Base-by-base conservation (phyloP, 2,797 vertebrate genomes). In the Babyrousa celebensis region DNA sequence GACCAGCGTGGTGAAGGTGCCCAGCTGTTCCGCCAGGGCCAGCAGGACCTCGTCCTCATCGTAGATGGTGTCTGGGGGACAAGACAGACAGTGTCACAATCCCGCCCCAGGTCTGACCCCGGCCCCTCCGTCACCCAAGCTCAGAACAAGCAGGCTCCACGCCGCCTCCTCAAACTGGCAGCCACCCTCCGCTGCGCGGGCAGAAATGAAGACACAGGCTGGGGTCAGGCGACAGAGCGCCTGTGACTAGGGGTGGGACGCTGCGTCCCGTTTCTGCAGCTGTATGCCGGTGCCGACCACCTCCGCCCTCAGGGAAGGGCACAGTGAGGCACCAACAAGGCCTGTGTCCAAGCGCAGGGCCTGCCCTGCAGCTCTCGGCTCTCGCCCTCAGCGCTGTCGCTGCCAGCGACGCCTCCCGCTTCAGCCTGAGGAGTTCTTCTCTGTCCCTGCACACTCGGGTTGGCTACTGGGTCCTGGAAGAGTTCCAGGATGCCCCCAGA, bases 1-100 rank as follows among this genome's bases (percentile, higher is more conserved):
- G 1, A 99, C 98, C 92, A 99, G 94, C 7, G 98, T 95, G 3
- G 98, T 99, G 85, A 99, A 99, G 60, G 98, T 98, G n/a, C 98
- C 98, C 93, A 99, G 96, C 91, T 99, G 98, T 71, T 99, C 98
- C 0, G 98, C 98, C 97, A 99, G 89, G 6, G 98, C 98, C 94
- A 99, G 67, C n/a, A 99, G 98, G 68, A 99, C 98, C 88, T 99
- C 98, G 17, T 99, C 98, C 52, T 99, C 98, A 88, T 99, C 98
- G 6, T 98, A 99, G 93, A 99, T 99, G n/a, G 98, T 98, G 12
- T 99, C 98, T 98, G 94, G 1, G 62, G 77, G 54, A 48, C 29
- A 23, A 71, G 75, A 84, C 6, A 60, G 63, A 23, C 25, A 32
- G 52, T 1, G 43, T 89, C 23, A 89, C 23, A 32, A 40, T 20